Base-by-base conservation (phyloP, 2,888 invertebrate genomes). In the Aporophyla nigra region DNA sequence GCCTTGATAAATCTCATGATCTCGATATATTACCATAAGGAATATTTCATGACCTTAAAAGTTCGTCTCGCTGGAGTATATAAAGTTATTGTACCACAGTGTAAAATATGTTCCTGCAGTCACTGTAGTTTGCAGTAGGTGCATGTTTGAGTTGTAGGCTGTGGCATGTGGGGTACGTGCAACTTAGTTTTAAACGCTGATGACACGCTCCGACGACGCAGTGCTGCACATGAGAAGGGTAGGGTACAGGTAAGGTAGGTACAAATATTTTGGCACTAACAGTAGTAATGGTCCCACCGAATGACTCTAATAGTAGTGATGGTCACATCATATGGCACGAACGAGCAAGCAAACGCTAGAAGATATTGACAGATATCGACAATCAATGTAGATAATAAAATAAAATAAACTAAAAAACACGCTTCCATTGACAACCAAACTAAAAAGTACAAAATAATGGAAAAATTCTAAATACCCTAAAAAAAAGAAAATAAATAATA, bases 131-230 rank as follows among this genome's bases (percentile, higher is more conserved):
- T 21, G 43, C 21, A 61, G 16, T 61, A 59, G 33, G 49, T 5
- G 43, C 51, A 24, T 71, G 7, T 82, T 80, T 80, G 80, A 76
- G 71, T 76, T 49, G 58, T 43, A 68, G 33, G 53, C 53, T 54
- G 70, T 24, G 12, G 24, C 33, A 40, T 27, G 49, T 58, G 73
- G 46, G 46, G 14, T 75, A 19, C 33, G 5, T 33, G 69, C 56
- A 83, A 78, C 68, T 72, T 66, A 53, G 84, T 81, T 70, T 51
- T 61, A 62, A 78, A 69, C 69, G 24, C 43, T 83, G 27, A 78
- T 70, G 69, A 66, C 61, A 66, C n/a, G 27, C 49, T 24, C 19
- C 33, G 43, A 76, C 65, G n/a, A 19, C 54, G 21, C 63, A 14
- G 51, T 19, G 12, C n/a, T 54, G 21, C 1, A 46, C 24, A 43